A percentile compares a stretch with the other conserved stretches of the same genome.
phyloP scores from a whole-genome alignment of 2,888 invertebrate species.

The Chrysodeixis includens region DNA sequence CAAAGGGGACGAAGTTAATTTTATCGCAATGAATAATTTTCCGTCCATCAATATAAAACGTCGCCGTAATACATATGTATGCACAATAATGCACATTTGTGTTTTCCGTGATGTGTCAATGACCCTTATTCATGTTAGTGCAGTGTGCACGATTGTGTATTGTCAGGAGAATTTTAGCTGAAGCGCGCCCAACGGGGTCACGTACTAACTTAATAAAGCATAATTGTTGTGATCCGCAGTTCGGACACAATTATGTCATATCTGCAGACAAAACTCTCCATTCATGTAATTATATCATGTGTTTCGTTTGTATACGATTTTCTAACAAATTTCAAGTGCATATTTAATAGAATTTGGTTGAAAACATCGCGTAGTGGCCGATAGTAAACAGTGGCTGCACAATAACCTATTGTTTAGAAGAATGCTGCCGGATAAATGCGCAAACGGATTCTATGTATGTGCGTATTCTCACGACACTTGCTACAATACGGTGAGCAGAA shows the following conservation, averaged over 20 bases:
- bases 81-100: conserved; percentile 42
- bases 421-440: conserved; percentile 54
- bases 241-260: conserved; percentile 45
- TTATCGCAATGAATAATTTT: conserved; percentile 29
- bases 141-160: conserved; percentile 45
- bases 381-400: conserved; percentile 55
- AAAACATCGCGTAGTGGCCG: conserved; percentile 42
- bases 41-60: conserved; percentile 25
- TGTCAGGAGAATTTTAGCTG: conserved; percentile 48
- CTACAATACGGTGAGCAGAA: conserved; percentile 26
- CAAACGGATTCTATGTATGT: conserved; percentile 41
- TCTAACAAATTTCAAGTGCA: conserved; percentile 45
- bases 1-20: conserved; percentile 28
- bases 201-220: conserved; percentile 23
- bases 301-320: conserved; percentile 44
- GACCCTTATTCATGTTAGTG: conserved; percentile 70
- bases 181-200: conserved; percentile 12
- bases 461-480: conserved; percentile 44
- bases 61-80: conserved; percentile 18
- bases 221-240: conserved; percentile 10
- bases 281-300: conserved; percentile 23
- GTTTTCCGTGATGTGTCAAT: conserved; percentile 74
- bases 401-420: conserved; percentile 60
- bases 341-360: conserved; percentile 56
- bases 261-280: conserved; percentile 19